Percentiles rank a stretch among this genome's conserved stretches.
These are phyloP conservation scores for Epistrophe eligans DNA, from an alignment of 2,888 invertebrate species.

Conservation along the genomic window DNA sequence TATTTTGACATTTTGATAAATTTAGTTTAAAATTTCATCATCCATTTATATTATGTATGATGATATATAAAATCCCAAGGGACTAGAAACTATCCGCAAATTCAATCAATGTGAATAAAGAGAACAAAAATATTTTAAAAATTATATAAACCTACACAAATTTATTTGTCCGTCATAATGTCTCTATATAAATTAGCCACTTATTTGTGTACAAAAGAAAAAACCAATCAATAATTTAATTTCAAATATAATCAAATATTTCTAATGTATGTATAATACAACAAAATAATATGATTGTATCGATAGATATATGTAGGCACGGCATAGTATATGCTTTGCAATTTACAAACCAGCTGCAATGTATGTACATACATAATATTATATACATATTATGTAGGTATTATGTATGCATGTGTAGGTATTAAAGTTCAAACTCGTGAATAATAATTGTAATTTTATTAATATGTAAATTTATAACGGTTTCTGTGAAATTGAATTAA, in stretches of 20 bases:
- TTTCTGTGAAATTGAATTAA: constrained; percentile 12
- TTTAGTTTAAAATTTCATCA: neutral
- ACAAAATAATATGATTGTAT: neutral
- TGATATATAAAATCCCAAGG: neutral
- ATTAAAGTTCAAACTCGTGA: neutral
- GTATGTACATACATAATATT: no score
- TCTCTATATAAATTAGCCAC: neutral
- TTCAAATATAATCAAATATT: neutral
- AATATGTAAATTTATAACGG: neutral
- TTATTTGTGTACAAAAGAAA: neutral
- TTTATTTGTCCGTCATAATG: neutral
- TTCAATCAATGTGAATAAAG: neutral
- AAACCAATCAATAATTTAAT: constrained; percentile 15
- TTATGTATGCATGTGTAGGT: no score
- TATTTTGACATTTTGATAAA: constrained; percentile 6
- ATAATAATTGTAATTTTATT: constrained; percentile 8
- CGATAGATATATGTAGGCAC: no score
- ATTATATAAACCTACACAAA: no score
- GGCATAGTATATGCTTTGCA: neutral
- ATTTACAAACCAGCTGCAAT: neutral
- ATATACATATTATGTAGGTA: no score
- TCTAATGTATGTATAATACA: neutral
- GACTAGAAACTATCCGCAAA: neutral
- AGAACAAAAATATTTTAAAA: neutral
- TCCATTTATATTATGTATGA: neutral